Base-by-base conservation (phyloP, 2,113 vertebrate species). In the Ameiurus melas region DNA sequence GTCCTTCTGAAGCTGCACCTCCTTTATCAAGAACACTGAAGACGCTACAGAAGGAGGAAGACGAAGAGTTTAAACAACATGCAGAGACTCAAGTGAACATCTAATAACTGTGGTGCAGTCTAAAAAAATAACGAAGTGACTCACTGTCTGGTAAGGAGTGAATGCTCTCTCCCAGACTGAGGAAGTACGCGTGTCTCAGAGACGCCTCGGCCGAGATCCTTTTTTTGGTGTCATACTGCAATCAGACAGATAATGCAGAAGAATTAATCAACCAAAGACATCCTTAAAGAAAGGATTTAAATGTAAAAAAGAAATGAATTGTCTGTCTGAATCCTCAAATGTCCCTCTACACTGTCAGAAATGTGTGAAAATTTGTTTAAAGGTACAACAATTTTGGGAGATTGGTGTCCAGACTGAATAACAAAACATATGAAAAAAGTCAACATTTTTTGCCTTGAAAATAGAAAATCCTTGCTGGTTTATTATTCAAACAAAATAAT, bases 1-100 rank as follows among this genome's bases (percentile, higher is more conserved):
- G 85, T 99, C 98, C 92, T 97, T 98, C 88, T 99, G 98, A 20
- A 99, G 96, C 92, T 98, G 97, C 82, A 99, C 93, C 91, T 99
- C 98, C 91, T 95, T 96, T 91, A 99, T 94, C 51, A 97, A 97
- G 94, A 99, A 99, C 94, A 99, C 95, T 58, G 98, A 98, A 20
- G 93, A 94, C 0, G 94, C 98, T 99, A 84, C n/a, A 85, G 36
- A n/a, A 92, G 90, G 60, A 89, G 77, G 68, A 51, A 30, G 39
- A 90, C 68, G 68, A 57, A 71, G 17, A 62, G 30, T 19, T 62
- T 39, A 68, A 58, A 71, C 22, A 62, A 53, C 25, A 55, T 9
- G 55, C 39, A 36, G 66, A 64, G 19, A 47, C 39, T 27, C 27
- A 55, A 51, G 12, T 8, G 13, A 82, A 80, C 25, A 30, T 55